Percentiles rank a stretch among this genome's conserved stretches.
Conservation (phyloP, 2,113 vertebrate genomes). For the Microcebus jonahi region DNA sequence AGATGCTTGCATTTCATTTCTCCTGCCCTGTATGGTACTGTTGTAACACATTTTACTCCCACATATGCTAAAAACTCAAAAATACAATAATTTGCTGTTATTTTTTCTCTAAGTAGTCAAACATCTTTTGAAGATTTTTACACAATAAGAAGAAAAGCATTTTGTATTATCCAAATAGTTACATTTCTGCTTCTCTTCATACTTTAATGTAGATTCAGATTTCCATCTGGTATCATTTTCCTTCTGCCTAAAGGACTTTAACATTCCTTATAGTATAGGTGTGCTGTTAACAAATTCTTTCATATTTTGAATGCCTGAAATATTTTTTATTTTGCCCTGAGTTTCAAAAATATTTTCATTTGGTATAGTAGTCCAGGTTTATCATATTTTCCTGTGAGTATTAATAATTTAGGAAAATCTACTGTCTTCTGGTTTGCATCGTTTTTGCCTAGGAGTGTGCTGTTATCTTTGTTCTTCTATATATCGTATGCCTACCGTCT, state of each 20-base stretch:
- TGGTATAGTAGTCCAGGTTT: not conserved
- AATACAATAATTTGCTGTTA: not conserved
- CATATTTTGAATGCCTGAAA: not conserved
- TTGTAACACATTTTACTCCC: not conserved
- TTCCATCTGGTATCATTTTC: not conserved
- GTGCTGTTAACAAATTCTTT: not conserved
- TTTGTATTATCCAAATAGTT: not conserved
- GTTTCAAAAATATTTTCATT: not conserved
- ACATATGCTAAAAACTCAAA: not conserved
- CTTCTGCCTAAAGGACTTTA: not conserved
- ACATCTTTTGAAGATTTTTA: not conserved
- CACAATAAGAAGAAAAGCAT: not conserved
- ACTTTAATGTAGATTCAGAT: not conserved
- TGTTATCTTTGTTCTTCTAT: not conserved
- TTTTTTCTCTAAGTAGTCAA: not conserved
- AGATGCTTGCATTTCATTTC: not conserved
- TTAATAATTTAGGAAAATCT: not conserved
- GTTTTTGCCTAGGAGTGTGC: not conserved
- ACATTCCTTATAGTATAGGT: not conserved
- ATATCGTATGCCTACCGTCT: not conserved
- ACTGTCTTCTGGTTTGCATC: not conserved
- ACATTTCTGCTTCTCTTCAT: not conserved
- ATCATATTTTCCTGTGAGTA: not conserved
- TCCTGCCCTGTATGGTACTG: not conserved
- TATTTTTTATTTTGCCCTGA: not conserved